Percentiles rank a stretch among this genome's conserved stretches.
Evolutionary conservation across 2,888 invertebrate genomes (phyloP).

Genomic region (Drosophila anomalata): DNA sequence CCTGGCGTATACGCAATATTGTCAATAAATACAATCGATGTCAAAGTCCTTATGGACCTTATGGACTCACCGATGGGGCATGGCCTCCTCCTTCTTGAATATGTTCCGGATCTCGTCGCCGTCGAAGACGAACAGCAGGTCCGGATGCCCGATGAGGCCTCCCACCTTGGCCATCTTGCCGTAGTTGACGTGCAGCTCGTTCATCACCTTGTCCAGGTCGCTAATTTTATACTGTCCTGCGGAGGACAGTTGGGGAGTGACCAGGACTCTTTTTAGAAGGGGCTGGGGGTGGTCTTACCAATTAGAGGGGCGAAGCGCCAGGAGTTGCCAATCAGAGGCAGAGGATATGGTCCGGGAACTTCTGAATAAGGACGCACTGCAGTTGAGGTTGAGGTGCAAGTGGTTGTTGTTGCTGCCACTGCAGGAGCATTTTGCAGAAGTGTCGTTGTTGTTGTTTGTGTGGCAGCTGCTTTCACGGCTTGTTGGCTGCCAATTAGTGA

Average conservation of each 20-base stretch:
- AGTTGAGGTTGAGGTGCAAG: conserved; percentile 20
- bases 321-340: conserved; percentile 91
- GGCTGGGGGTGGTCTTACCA: conserved; percentile 84
- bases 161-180: conserved; percentile 88
- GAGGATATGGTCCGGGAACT: conserved; percentile 90
- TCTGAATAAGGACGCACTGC: conserved; percentile 86
- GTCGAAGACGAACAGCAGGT: conserved; percentile 89
- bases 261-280: neutral
- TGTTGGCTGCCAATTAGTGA: conserved; percentile 39
- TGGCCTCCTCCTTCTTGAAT: conserved; percentile 88
- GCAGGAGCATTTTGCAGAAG: neutral
- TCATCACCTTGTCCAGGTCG: conserved; percentile 86
- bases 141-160: conserved; percentile 90
- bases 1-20: conserved; percentile 21
- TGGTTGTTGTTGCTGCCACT: conserved; percentile 28
- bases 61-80: conserved; percentile 86
- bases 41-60: neutral
- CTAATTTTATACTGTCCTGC: conserved; percentile 86
- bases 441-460: conserved; percentile 1
- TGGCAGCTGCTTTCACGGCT: conserved; percentile 9
- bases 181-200: conserved; percentile 85
- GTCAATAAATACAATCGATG: neutral
- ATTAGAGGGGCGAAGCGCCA: conserved; percentile 91
- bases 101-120: conserved; percentile 89
- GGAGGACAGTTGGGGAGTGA: conserved; percentile 19